A percentile compares a stretch with the other conserved stretches of the same genome.
These are phyloP conservation scores for Python bivittatus DNA, from an alignment of 2,113 vertebrate species.

Conservation along the genomic window DNA sequence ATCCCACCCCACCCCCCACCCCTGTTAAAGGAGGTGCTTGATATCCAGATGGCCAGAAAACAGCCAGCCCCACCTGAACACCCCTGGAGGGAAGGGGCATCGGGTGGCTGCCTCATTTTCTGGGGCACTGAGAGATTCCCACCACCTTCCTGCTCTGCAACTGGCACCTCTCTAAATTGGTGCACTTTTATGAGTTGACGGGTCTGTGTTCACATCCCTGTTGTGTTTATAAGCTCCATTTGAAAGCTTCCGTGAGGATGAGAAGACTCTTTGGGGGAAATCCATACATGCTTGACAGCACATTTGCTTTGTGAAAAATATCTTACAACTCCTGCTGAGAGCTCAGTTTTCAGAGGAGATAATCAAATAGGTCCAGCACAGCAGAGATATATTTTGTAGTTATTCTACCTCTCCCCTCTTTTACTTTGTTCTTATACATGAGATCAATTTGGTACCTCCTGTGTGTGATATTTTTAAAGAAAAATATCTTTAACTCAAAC, in stretches of 20 bases:
- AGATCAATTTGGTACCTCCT: not conserved
- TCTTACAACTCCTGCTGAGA: slow-evolving; percentile 43
- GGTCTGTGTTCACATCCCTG: not conserved
- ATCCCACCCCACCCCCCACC: not conserved
- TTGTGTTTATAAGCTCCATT: not conserved
- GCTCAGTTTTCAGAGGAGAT: slow-evolving; percentile 53
- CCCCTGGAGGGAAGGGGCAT: not conserved
- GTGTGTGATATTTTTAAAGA: not conserved
- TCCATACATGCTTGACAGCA: slow-evolving; percentile 38
- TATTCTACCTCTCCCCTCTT: not conserved
- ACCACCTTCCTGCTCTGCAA: not conserved
- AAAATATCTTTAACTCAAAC: slow-evolving; percentile 1
- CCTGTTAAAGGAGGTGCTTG: not conserved
- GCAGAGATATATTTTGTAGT: slow-evolving; percentile 34
- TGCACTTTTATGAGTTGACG: fast-evolving
- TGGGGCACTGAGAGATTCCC: not conserved
- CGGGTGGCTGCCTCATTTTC: not conserved
- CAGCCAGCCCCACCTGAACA: not conserved
- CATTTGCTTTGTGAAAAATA: slow-evolving; percentile 45
- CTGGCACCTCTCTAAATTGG: not conserved
- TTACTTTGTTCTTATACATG: slow-evolving; percentile 19
- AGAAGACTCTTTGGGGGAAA: slow-evolving; percentile 23
- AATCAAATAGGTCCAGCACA: slow-evolving; percentile 47
- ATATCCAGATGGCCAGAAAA: slow-evolving; percentile 2
- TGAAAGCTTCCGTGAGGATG: not conserved